Percentiles rank a stretch among this genome's conserved stretches.
Evolutionary conservation across 2,113 vertebrate genomes (phyloP).

Genomic region (Desmodus rotundus): DNA sequence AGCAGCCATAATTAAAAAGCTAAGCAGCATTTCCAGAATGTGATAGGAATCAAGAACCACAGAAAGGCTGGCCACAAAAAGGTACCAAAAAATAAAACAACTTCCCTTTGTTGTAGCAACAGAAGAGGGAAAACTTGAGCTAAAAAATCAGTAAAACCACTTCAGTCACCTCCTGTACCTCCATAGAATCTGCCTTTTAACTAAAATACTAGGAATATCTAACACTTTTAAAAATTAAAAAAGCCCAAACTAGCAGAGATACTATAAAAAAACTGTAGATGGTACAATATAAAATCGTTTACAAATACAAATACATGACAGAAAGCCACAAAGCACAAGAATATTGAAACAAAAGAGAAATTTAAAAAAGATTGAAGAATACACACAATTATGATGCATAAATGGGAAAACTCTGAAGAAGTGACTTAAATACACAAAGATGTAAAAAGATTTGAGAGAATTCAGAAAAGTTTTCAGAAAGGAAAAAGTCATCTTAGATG

Average conservation of each 20-base stretch:
- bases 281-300: not conserved
- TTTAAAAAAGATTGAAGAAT: not conserved
- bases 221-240: not conserved
- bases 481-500: not conserved
- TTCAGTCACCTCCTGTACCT: not conserved
- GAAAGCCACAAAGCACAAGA: not conserved
- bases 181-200: not conserved
- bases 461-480: not conserved
- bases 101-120: not conserved
- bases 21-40: not conserved
- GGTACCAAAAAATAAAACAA: not conserved
- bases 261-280: not conserved
- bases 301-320: not conserved
- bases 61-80: not conserved
- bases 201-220: not conserved
- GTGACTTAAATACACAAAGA: not conserved
- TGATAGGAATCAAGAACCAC: not conserved
- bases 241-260: not conserved
- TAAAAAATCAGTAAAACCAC: not conserved
- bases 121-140: not conserved
- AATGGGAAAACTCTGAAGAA: not conserved
- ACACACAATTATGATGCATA: not conserved
- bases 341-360: not conserved
- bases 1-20: not conserved
- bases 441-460: not conserved